These are phyloP conservation scores for Quiscalus mexicanus DNA, from an alignment of 2,113 vertebrate genomes.

Conservation along the genomic window DNA sequence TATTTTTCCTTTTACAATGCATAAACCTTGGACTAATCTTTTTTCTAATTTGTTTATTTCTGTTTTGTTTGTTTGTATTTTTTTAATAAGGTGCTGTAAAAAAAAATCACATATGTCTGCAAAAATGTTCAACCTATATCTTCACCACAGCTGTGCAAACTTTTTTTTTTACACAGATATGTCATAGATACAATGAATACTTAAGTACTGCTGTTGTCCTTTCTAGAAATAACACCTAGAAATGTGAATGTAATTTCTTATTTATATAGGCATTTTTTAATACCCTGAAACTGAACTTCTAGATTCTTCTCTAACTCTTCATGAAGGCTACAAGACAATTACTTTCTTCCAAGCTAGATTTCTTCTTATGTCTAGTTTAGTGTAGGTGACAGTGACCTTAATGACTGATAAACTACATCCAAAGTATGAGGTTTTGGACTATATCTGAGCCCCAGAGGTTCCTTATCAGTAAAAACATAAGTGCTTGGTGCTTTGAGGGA, in stretches of 20 bases:
- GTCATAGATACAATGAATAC: conserved; percentile 26
- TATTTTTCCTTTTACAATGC: neutral
- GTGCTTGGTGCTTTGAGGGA: neutral
- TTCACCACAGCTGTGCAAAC: conserved; percentile 87
- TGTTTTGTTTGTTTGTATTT: neutral
- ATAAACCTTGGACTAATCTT: neutral
- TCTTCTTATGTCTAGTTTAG: neutral
- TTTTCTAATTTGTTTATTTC: neutral
- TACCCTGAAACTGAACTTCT: neutral
- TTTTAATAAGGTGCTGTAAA: conserved; percentile 77
- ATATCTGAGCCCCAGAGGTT: neutral
- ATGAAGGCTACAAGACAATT: neutral
- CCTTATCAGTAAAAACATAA: neutral
- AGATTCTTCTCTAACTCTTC: neutral
- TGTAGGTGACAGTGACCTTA: neutral
- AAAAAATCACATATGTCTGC: conserved; percentile 83
- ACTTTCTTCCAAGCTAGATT: neutral
- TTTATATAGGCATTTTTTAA: neutral
- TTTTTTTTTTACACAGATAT: conserved; percentile 81
- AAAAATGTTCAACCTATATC: conserved; percentile 86
- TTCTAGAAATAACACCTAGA: neutral
- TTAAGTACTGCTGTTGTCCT: neutral
- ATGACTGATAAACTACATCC: neutral
- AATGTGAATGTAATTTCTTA: neutral
- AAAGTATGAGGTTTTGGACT: neutral